phyloP scores from a whole-genome alignment of 1,140 invertebrate genomes.

The Pentalonia nigronervosa region DNA sequence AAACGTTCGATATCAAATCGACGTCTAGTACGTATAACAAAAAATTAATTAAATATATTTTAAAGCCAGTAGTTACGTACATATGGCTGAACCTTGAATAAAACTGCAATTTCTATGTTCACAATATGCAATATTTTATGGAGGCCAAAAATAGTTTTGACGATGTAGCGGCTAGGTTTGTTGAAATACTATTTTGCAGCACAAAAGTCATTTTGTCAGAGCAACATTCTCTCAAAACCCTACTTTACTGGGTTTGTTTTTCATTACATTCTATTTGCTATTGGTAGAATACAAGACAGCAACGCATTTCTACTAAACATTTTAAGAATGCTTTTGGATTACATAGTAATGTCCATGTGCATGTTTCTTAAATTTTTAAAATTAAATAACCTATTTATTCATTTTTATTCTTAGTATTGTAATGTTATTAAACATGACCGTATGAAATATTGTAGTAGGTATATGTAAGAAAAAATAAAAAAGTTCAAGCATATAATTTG shows the following conservation, averaged over 20 bases:
- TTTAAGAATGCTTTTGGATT: slow-evolving; percentile 16
- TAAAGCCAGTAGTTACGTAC: background rate
- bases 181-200: background rate
- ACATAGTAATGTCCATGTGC: background rate
- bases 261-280: slow-evolving; percentile 19
- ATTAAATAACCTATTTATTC: slow-evolving; percentile 1
- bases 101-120: background rate
- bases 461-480: background rate
- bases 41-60: too few relatives aligned
- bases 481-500: background rate
- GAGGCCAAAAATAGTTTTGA: background rate
- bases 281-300: background rate
- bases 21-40: too few relatives aligned
- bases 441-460: background rate
- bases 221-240: background rate
- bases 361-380: background rate
- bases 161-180: background rate
- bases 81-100: background rate
- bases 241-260: slow-evolving; percentile 34
- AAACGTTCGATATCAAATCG: background rate
- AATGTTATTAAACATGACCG: background rate
- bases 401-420: background rate
- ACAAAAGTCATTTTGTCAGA: background rate
- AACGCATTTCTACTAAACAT: background rate
- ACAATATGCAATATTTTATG: background rate